These are phyloP conservation scores for Atrina japonica DNA, from an alignment of 2,888 invertebrate species.

Conservation along the genomic window DNA sequence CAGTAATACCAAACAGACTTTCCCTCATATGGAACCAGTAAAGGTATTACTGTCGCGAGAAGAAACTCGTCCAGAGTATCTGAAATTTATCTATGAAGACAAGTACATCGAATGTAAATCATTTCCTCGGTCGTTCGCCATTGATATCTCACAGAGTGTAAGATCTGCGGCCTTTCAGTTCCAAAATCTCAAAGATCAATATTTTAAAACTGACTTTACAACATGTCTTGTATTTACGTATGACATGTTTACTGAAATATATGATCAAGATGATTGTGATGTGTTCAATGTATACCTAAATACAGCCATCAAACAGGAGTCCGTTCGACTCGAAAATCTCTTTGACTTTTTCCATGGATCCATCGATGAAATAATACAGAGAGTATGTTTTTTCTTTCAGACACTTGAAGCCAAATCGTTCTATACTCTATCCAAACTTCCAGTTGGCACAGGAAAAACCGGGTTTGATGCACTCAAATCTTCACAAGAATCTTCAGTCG, in stretches of 20 bases:
- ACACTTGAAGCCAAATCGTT: neutral
- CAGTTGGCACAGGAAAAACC: neutral
- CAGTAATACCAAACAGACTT: neutral
- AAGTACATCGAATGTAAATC: slow-evolving; percentile 52
- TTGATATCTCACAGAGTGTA: slow-evolving; percentile 55
- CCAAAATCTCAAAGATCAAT: slow-evolving; percentile 4
- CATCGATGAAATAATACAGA: slow-evolving; percentile 51
- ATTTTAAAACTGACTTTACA: slow-evolving; percentile 24
- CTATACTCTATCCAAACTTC: neutral
- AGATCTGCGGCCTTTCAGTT: slow-evolving; percentile 17
- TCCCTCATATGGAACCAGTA: slow-evolving; percentile 40
- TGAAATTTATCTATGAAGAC: slow-evolving; percentile 45
- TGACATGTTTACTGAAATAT: slow-evolving; percentile 20
- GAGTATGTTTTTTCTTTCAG: slow-evolving; percentile 5
- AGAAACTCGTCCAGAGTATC: slow-evolving; percentile 27
- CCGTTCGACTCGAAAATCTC: slow-evolving; percentile 51
- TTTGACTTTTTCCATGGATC: slow-evolving; percentile 55
- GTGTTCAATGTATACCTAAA: slow-evolving; percentile 57
- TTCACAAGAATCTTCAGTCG: neutral
- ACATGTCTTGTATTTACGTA: slow-evolving; percentile 39
- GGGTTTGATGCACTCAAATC: slow-evolving; percentile 21
- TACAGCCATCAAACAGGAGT: slow-evolving; percentile 36
- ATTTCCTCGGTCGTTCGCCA: slow-evolving; percentile 60
- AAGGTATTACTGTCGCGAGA: slow-evolving; percentile 47
- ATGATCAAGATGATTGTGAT: slow-evolving; percentile 39